Evolutionary conservation across 2,888 invertebrate genomes (phyloP), one percentile per base, ranked within the genome.

Genomic region (Pachydiplax longipennis): DNA sequence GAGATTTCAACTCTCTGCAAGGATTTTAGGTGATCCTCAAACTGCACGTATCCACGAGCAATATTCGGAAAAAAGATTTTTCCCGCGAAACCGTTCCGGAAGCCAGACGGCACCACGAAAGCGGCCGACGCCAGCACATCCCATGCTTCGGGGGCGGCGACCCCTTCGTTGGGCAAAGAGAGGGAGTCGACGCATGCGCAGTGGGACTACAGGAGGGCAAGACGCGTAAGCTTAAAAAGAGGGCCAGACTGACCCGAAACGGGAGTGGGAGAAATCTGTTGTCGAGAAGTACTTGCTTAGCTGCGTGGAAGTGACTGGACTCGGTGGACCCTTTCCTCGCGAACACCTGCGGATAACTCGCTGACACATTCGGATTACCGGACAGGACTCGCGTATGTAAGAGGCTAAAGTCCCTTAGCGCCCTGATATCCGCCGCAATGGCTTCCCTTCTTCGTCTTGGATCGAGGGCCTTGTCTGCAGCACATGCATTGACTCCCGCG

Each of bases 371-470:
- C n/a, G 87, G 87, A 87, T 87, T 37, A 37, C 61, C 58, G 31
- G 2, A 15, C 37, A 37, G 4, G 22, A 12, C 58, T n/a, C 58
- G 61, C 61, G 37, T 61, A 87, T 87, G 87, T 61, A 35, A 58
- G 35, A 35, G n/a, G 25, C 22, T 35, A n/a, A 22, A 37, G 87
- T 53, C 53, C 87, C 65, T n/a, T 35, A 61, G 37, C 10, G 35
- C 65, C 61, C 6, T 65, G 35, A 65, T 61, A n/a, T 87, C 37
- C 87, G 87, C 87, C 87, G 61, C 61, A 58, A 87, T 87, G 87
- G 87, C 87, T 87, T 87, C 87, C 31, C 65, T 87, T 58, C 87
- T 87, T 61, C 87, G 87, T 48, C 87, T 87, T 61, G 87, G 87
- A 22, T 87, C n/a, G 37, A 87, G 87, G 61, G 37, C 87, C 65